phyloP scores from a whole-genome alignment of 2,797 vertebrate genomes.

The Bufotes viridis region DNA sequence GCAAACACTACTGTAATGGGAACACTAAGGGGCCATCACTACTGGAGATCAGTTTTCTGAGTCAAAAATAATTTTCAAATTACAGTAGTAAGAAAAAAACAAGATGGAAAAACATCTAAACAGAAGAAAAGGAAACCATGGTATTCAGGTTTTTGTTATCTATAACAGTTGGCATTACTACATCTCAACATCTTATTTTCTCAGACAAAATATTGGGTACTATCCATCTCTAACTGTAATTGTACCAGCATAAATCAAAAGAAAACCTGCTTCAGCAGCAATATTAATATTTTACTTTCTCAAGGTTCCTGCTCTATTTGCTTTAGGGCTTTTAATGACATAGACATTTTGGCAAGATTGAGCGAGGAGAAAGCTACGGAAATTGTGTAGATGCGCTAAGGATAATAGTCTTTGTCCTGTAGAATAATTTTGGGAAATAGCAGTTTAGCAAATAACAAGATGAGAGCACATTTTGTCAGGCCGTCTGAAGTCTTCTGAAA shows the following conservation, averaged over 20 bases:
- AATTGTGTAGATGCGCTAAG: slow-evolving; percentile 22
- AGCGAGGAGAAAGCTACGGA: slow-evolving; percentile 8
- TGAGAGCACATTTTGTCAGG: background rate
- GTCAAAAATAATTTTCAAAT: background rate
- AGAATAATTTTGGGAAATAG: slow-evolving; percentile 34
- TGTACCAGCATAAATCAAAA: slow-evolving; percentile 18
- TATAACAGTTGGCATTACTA: background rate
- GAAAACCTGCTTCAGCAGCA: slow-evolving; percentile 35
- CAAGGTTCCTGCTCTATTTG: slow-evolving; percentile 28
- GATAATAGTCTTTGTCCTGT: slow-evolving; percentile 6
- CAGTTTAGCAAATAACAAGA: slow-evolving; percentile 14
- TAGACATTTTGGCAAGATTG: slow-evolving; percentile 37
- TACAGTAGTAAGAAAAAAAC: background rate
- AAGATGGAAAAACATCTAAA: background rate
- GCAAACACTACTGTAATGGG: too few relatives aligned
- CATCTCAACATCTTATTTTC: slow-evolving; percentile 42
- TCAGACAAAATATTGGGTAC: slow-evolving; percentile 24
- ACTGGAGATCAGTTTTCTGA: background rate
- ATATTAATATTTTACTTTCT: slow-evolving; percentile 45
- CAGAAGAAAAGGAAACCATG: too few relatives aligned
- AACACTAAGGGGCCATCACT: background rate
- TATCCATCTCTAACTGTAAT: slow-evolving; percentile 19
- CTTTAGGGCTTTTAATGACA: slow-evolving; percentile 46
- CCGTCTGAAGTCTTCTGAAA: slow-evolving; percentile 16
- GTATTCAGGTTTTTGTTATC: background rate